Evolutionary conservation across 2,113 vertebrate species (phyloP).

Genomic region (Vidua macroura): DNA sequence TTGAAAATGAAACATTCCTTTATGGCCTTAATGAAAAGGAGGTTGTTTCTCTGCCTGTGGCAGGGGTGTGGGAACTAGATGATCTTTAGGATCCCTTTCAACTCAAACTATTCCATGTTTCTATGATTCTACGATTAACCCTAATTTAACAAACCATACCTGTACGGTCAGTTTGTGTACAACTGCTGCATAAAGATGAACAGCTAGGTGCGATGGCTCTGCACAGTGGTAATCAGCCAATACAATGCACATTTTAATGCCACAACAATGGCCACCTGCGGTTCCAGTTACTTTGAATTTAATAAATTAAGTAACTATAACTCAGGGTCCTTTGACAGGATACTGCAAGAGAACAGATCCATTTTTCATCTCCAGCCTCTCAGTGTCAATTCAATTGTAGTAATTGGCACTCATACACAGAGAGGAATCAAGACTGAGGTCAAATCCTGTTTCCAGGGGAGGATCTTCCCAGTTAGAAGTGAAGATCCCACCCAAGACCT

Average conservation of each 20-base stretch:
- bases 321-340: background rate
- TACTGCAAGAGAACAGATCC: background rate
- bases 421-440: background rate
- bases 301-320: background rate
- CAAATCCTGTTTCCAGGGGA: background rate
- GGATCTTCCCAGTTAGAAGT: background rate
- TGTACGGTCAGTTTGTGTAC: background rate
- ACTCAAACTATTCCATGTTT: background rate
- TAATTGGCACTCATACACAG: background rate
- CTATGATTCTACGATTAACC: background rate
- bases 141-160: background rate
- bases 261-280: background rate
- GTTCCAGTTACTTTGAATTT: background rate
- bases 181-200: background rate
- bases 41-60: background rate
- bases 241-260: fast-evolving
- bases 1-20: background rate
- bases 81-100: background rate
- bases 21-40: background rate
- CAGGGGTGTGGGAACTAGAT: background rate
- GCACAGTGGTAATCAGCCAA: background rate
- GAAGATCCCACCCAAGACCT: background rate
- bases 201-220: background rate
- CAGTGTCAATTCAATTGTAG: background rate
- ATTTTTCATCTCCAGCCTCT: background rate